A percentile compares a stretch with the other conserved stretches of the same genome.
phyloP scores from a whole-genome alignment of 1,140 invertebrate species.

The Schlechtendalia chinensis region DNA sequence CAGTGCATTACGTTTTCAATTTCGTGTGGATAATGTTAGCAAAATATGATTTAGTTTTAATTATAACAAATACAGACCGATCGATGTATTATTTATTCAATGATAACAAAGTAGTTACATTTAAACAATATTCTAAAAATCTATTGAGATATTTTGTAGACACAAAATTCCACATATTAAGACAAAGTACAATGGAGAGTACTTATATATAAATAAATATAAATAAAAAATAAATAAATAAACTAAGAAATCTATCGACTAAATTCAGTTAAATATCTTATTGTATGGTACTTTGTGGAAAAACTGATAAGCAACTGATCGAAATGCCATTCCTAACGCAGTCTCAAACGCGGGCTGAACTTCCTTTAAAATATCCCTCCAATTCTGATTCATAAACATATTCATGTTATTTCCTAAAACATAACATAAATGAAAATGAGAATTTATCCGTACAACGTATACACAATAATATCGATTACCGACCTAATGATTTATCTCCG shows the following conservation, averaged over 20 bases:
- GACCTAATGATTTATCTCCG: slow-evolving; percentile 20
- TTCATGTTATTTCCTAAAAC: slow-evolving; percentile 58
- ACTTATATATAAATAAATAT: too few relatives aligned
- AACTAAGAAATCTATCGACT: not conserved
- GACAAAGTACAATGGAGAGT: too few relatives aligned
- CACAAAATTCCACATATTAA: not conserved
- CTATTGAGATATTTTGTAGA: not conserved
- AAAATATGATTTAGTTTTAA: not conserved
- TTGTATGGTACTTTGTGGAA: slow-evolving; percentile 57
- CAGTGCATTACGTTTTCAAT: not conserved
- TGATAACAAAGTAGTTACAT: too few relatives aligned
- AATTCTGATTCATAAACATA: slow-evolving; percentile 63
- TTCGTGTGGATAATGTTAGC: not conserved
- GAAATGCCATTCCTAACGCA: slow-evolving; percentile 58
- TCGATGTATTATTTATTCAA: not conserved
- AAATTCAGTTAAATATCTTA: slow-evolving; percentile 38
- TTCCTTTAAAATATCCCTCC: slow-evolving; percentile 60
- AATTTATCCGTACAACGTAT: not conserved
- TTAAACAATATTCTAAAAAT: not conserved
- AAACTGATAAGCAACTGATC: slow-evolving; percentile 57
- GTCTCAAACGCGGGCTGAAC: slow-evolving; percentile 58
- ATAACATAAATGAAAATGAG: not conserved
- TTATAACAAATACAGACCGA: not conserved
- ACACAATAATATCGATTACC: not conserved
- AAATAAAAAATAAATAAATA: not conserved